phyloP scores from a whole-genome alignment of 2,113 vertebrate genomes.

The Mobula hypostoma region DNA sequence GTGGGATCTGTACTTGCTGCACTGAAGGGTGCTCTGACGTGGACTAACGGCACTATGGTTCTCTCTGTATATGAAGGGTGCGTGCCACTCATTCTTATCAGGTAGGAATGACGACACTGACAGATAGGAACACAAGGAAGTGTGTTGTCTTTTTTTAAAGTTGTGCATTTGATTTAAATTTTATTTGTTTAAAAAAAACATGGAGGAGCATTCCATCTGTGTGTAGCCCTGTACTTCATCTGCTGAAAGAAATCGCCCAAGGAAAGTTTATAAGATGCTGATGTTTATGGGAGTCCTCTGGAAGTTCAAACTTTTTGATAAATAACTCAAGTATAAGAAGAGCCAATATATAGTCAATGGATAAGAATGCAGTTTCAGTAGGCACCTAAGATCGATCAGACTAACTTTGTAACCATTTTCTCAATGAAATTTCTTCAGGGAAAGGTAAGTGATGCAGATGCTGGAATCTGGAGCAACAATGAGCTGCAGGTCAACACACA shows the following conservation, averaged over 20 bases:
- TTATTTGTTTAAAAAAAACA: neutral
- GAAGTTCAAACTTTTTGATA: neutral
- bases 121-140: neutral
- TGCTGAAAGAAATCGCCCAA: neutral
- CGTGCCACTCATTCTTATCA: neutral
- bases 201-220: neutral
- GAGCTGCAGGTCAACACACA: too few relatives aligned
- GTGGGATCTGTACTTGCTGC: neutral
- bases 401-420: neutral
- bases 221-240: neutral
- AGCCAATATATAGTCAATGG: neutral
- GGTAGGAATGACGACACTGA: neutral
- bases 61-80: neutral
- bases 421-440: neutral
- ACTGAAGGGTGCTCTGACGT: neutral
- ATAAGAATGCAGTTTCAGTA: neutral
- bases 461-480: too few relatives aligned
- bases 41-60: neutral
- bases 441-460: too few relatives aligned
- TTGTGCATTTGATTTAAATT: neutral
- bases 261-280: neutral
- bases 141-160: neutral
- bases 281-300: neutral
- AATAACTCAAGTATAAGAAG: neutral
- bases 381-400: neutral